These are phyloP conservation scores for Scaeva pyrastri DNA, from an alignment of 2,888 invertebrate genomes.

Conservation along the genomic window DNA sequence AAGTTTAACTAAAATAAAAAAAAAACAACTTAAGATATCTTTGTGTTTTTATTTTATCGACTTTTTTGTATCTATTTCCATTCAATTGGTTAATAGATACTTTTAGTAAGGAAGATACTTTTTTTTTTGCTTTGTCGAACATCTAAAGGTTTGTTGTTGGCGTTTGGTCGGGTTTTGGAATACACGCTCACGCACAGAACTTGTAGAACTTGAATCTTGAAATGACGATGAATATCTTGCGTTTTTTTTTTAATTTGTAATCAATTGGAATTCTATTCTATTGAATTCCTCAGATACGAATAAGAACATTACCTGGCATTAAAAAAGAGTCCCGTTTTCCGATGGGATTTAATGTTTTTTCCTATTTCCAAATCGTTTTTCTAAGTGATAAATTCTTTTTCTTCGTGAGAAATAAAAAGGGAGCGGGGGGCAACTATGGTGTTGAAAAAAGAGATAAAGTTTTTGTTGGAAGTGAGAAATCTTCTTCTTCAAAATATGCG, in stretches of 20 bases:
- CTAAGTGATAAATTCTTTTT: constrained; percentile 29
- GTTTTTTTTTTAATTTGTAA: constrained; percentile 30
- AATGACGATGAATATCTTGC: constrained; percentile 1
- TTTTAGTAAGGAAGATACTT: not conserved
- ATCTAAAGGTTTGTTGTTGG: not conserved
- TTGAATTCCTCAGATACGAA: constrained; percentile 19
- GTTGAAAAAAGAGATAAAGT: not conserved
- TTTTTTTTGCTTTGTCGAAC: constrained; percentile 19
- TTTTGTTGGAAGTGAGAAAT: not conserved
- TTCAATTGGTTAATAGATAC: constrained; percentile 14
- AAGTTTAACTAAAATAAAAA: constrained; percentile 32
- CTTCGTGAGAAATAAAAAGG: not conserved
- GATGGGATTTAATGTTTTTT: not conserved
- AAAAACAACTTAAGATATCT: not conserved
- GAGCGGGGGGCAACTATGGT: not conserved
- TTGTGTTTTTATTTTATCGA: not conserved
- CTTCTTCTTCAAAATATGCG: constrained; percentile 11
- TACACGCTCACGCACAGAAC: not conserved
- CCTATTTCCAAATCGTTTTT: not conserved
- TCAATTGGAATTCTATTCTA: constrained; percentile 40
- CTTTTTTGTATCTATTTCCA: not conserved
- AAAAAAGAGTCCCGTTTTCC: not conserved
- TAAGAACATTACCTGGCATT: constrained; percentile 41
- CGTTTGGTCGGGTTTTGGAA: not conserved
- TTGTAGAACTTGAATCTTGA: not conserved